Evolutionary conservation across 2,113 vertebrate genomes (phyloP), one percentile per base, ranked within the genome.

Genomic region (Lepus europaeus): DNA sequence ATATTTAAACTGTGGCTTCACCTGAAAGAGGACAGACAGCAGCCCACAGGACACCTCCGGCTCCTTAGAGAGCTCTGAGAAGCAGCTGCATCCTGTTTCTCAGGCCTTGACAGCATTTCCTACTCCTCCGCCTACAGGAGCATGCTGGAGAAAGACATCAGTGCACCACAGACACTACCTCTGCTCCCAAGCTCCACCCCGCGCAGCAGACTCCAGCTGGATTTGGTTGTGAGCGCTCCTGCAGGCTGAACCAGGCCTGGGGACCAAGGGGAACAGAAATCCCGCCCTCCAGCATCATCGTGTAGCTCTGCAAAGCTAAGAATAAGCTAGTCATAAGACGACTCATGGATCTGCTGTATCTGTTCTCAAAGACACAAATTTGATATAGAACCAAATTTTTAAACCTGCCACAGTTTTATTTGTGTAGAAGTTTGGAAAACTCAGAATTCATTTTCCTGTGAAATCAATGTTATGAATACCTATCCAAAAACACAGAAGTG

Each of bases 21-120:
- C 88, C 93, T 97, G 95, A 33, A 83, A 89, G 59, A 83, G 61
- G 72, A 91, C 3, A 93, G 61, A 51, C 73, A 64, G 94, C 92
- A 63, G 51, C 80, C 77, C 74, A 83, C 90, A 63, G 93, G 92
- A 85, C 76, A 72, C 36, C 64, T 86, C 80, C 33, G 0, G 36
- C 76, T 93, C 87, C 83, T 87, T 25, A 5, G n/a, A 77, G 70
- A 90, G 85, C 89, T 82, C 78, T 36, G 64, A 88, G 93, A 86
- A 88, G 93, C 91, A 96, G 88, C 94, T 92, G 86, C 56, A 61
- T 51, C 80, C 90, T 77, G 69, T 53, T 93, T 89, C 95, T 93
- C 61, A 16, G 56, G 95, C 95, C 86, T 88, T 96, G 91, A 93
- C 94, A 96, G 92, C 89, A 90, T 95, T 82, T 93, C 95, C 94